Evolutionary conservation across 1,140 invertebrate genomes (phyloP).

Genomic region (Hycleus cichorii): DNA sequence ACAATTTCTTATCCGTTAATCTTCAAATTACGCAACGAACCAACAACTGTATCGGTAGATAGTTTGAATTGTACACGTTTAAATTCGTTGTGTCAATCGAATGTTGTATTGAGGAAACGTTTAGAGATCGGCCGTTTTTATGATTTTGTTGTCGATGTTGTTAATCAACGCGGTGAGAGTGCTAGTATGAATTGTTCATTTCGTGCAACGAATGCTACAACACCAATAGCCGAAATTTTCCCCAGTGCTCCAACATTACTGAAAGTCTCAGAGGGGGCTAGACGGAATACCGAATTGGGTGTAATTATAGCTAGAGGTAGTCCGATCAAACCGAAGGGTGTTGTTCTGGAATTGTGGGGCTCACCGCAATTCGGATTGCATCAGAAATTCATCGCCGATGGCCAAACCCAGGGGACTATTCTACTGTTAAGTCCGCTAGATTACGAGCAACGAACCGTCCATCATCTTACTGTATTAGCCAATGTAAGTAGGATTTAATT

Average conservation of each 20-base stretch:
- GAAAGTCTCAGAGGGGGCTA: slow-evolving; percentile 68
- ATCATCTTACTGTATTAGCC: slow-evolving; percentile 70
- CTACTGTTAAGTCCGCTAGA: slow-evolving; percentile 67
- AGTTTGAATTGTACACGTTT: slow-evolving; percentile 72
- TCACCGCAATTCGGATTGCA: slow-evolving; percentile 67
- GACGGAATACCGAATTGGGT: slow-evolving; percentile 71
- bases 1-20: slow-evolving; percentile 78
- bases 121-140: slow-evolving; percentile 70
- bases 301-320: slow-evolving; percentile 72
- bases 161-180: slow-evolving; percentile 69
- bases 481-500: slow-evolving; percentile 53
- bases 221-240: slow-evolving; percentile 69
- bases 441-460: slow-evolving; percentile 79
- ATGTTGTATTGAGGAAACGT: slow-evolving; percentile 65
- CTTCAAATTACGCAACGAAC: slow-evolving; percentile 67
- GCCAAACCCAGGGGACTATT: slow-evolving; percentile 68
- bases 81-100: slow-evolving; percentile 74
- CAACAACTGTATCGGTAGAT: slow-evolving; percentile 57
- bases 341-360: slow-evolving; percentile 69
- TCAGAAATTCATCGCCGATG: slow-evolving; percentile 63
- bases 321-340: slow-evolving; percentile 63
- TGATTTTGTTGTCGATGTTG: slow-evolving; percentile 69
- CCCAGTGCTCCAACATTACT: slow-evolving; percentile 75
- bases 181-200: slow-evolving; percentile 72
- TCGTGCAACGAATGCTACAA: slow-evolving; percentile 72